Evolutionary conservation across 2,113 vertebrate genomes (phyloP).

Genomic region (Clarias macrocephalus): DNA sequence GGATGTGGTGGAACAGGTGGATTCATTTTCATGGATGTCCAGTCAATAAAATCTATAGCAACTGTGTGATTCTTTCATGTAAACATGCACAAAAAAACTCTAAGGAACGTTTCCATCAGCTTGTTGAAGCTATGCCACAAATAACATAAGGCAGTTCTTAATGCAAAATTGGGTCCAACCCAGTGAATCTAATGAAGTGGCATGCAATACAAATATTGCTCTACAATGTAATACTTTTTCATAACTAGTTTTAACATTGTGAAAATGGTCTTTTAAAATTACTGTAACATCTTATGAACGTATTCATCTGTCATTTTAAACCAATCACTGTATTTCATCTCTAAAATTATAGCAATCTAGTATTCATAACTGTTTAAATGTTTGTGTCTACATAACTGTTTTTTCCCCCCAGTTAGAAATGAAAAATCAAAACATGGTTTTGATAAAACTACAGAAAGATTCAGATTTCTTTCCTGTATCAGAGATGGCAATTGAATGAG

Average conservation of each 20-base stretch:
- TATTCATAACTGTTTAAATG: background rate
- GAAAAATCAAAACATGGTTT: background rate
- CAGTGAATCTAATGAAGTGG: no score
- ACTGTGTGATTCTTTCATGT: no score
- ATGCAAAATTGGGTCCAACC: no score
- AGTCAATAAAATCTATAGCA: no score
- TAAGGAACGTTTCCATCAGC: no score
- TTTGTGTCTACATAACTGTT: background rate
- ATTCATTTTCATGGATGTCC: no score
- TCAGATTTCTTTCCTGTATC: background rate
- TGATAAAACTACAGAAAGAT: background rate
- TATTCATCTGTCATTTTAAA: background rate
- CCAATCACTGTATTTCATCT: background rate
- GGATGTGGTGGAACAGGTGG: no score
- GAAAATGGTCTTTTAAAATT: background rate
- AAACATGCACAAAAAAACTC: no score
- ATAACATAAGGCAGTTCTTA: no score
- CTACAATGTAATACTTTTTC: background rate
- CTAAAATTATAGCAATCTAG: background rate
- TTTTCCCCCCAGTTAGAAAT: background rate
- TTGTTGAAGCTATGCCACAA: no score
- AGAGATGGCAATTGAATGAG: background rate
- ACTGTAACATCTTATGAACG: background rate
- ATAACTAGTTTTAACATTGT: background rate
- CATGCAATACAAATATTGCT: background rate